Evolutionary conservation across 2,797 vertebrate species (phyloP).

Genomic region (Telmatherina bonti): DNA sequence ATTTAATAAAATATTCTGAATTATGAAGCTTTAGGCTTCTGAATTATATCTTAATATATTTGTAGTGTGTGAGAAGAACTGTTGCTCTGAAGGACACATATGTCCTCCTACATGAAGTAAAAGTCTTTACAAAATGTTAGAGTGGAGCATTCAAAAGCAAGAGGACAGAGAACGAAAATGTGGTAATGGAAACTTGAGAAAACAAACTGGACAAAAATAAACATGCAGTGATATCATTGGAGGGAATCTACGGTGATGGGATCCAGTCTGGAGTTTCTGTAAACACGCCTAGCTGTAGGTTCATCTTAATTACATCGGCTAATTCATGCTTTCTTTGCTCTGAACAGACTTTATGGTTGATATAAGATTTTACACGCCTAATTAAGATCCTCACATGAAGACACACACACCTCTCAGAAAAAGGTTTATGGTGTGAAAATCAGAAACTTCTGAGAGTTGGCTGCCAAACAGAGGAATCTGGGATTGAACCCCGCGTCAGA

Average conservation of each 20-base stretch:
- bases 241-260: background rate
- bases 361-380: too few species aligned
- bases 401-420: too few species aligned
- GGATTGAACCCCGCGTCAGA: too few species aligned
- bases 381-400: too few species aligned
- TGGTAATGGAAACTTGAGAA: background rate
- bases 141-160: background rate
- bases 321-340: too few species aligned
- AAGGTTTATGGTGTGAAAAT: too few species aligned
- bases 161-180: background rate
- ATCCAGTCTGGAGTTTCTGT: too few species aligned
- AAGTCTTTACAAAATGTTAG: background rate
- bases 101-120: background rate
- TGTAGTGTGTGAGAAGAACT: background rate
- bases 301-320: too few species aligned
- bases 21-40: background rate
- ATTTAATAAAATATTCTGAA: slow-evolving; percentile 1
- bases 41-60: background rate
- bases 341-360: too few species aligned
- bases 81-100: background rate
- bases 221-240: background rate
- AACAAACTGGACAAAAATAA: background rate
- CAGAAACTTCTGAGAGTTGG: too few species aligned
- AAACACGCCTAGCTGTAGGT: too few species aligned
- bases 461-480: too few species aligned